phyloP scores from a whole-genome alignment of 2,797 vertebrate genomes.

The Manis crassicaudata region DNA sequence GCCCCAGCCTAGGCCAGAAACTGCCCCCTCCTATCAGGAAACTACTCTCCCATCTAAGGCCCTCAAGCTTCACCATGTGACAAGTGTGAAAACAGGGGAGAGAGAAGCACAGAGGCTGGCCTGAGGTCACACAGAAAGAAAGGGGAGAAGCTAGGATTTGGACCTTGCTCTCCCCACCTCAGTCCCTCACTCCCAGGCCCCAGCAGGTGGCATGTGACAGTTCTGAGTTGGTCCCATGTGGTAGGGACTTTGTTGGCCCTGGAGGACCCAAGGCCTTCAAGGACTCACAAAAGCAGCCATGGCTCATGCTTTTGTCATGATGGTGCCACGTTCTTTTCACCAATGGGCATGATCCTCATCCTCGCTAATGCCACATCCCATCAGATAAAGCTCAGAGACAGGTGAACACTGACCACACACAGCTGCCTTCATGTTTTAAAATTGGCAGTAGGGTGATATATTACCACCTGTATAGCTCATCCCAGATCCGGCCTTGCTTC shows the following conservation, averaged over 20 bases:
- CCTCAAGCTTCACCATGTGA: background rate
- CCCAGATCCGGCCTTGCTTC: background rate
- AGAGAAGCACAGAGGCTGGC: background rate
- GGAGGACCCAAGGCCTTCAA: background rate
- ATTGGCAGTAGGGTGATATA: background rate
- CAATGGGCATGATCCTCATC: fast-evolving
- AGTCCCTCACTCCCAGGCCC: background rate
- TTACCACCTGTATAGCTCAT: background rate
- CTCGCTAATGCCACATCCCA: background rate
- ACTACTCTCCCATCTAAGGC: background rate
- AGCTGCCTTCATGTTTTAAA: background rate
- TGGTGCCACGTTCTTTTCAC: background rate
- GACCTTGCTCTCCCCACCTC: background rate
- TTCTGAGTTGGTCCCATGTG: background rate
- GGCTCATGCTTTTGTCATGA: background rate
- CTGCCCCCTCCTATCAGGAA: background rate
- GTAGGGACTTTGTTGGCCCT: background rate
- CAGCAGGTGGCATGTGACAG: background rate
- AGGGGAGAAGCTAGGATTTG: background rate
- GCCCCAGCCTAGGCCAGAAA: no score
- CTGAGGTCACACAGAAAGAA: background rate
- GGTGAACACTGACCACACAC: background rate
- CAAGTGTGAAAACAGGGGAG: background rate
- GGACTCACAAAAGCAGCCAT: background rate
- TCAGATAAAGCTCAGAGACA: background rate